Base-by-base conservation (phyloP, 2,797 vertebrate species). In the Xenops minutus region DNA sequence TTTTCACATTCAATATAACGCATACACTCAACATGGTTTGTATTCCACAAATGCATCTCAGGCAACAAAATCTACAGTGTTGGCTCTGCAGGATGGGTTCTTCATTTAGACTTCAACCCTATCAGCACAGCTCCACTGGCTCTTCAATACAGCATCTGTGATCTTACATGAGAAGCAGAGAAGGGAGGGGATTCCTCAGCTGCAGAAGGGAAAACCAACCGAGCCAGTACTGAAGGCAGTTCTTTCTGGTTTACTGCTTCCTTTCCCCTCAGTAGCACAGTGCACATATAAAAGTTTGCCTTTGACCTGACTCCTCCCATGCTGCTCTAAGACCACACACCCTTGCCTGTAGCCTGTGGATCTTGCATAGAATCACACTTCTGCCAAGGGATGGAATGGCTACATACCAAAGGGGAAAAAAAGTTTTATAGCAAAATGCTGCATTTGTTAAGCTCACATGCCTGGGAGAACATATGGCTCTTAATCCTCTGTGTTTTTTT, bases 241-340 rank as follows among this genome's bases (percentile, higher is more conserved):
- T 36, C 82, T 90, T 90, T 84, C 89, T 94, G 73, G 54, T 95
- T 96, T 95, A 93, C 88, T 92, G 91, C 82, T 96, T 93, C 91
- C 93, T 79, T 81, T 89, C 23, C 79, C 73, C 58, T 78, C 9
- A 0, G 74, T 77, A 95, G 95, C 91, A 89, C 63, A 92, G 84
- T 2, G 2, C 64, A 59, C 51, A 84, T 84, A 85, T 91, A 87
- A 87, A 93, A 93, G 72, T 88, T 80, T 93, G 88, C 88, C 82
- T 91, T 93, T 88, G 92, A 88, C 92, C 82, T 4, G 11, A 30
- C 88, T 96, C 95, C 95, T 96, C 87, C 89, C 79, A 92, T 49
- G 66, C 58, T 91, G 91, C 89, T 96, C 76, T 84, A 88, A 89
- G 85, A 96, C 91, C 85, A 93, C 91, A 89, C 95, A 93, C 84